A percentile compares a stretch with the other conserved stretches of the same genome.
phyloP scores from a whole-genome alignment of 2,113 vertebrate species.

The Noctilio leporinus region DNA sequence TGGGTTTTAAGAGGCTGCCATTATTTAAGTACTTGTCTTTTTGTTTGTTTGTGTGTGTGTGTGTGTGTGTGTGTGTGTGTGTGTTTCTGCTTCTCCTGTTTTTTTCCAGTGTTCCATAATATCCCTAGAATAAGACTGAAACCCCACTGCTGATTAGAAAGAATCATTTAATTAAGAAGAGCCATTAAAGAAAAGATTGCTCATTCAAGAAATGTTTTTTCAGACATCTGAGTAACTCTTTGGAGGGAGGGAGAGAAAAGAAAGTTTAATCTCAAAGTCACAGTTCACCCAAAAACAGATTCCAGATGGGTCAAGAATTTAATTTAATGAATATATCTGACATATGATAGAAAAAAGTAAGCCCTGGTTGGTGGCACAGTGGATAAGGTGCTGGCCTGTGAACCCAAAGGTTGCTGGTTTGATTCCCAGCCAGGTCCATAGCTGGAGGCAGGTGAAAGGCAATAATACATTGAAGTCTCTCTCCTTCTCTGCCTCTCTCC shows the following conservation, averaged over 20 bases:
- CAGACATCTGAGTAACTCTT: neutral
- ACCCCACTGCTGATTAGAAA: neutral
- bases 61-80: neutral
- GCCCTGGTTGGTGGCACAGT: too few relatives aligned
- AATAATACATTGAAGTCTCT: too few relatives aligned
- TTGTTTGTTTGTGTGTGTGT: neutral
- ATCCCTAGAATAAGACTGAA: neutral
- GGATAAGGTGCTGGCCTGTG: too few relatives aligned
- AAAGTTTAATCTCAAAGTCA: neutral
- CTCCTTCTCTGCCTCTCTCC: too few relatives aligned
- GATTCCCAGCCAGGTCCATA: too few relatives aligned
- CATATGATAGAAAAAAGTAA: neutral
- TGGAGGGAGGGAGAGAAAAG: rapidly evolving
- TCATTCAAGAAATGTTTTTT: neutral
- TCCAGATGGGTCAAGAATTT: neutral
- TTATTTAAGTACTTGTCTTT: neutral
- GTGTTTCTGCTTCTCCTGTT: neutral
- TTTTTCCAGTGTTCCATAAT: neutral
- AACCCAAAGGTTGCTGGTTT: too few relatives aligned
- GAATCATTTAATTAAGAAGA: neutral
- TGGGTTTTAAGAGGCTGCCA: neutral
- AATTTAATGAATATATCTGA: neutral
- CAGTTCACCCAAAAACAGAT: neutral
- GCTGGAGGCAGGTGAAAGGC: too few relatives aligned
- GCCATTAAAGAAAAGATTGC: neutral